Conservation (phyloP, 2,113 vertebrate genomes). For the Corythaeola cristata region DNA sequence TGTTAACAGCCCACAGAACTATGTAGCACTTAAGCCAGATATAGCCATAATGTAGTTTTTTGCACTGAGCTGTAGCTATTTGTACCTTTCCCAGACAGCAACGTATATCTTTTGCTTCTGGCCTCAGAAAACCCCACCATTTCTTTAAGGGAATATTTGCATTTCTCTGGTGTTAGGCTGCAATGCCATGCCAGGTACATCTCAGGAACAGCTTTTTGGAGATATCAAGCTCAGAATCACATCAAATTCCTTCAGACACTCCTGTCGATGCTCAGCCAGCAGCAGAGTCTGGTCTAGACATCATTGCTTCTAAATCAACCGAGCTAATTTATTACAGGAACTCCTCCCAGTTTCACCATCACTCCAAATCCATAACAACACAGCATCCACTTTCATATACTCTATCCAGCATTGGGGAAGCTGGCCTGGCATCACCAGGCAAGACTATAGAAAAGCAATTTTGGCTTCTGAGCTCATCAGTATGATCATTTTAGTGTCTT, state of each 20-base stretch:
- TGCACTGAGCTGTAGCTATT: constrained; percentile 18
- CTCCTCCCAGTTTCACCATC: background rate
- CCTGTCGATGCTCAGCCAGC: background rate
- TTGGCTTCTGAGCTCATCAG: background rate
- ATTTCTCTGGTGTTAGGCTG: background rate
- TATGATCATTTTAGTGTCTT: background rate
- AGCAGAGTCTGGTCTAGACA: background rate
- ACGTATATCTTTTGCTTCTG: constrained; percentile 2
- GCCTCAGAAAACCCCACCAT: constrained; percentile 25
- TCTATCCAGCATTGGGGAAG: background rate
- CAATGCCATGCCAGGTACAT: background rate
- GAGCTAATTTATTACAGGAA: background rate
- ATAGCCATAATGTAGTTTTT: constrained; percentile 38
- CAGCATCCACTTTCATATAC: background rate
- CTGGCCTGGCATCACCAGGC: background rate
- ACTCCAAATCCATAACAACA: background rate
- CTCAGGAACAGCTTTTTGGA: background rate
- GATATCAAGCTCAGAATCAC: background rate
- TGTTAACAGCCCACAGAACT: constrained; percentile 56
- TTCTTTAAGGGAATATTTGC: background rate
- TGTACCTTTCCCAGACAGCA: constrained; percentile 32
- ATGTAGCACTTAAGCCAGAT: constrained; percentile 48
- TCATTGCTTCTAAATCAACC: background rate
- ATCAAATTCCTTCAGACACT: background rate
- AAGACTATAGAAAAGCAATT: background rate